Evolutionary conservation across 1,140 invertebrate species (phyloP).

Genomic region (Penaeus japonicus): DNA sequence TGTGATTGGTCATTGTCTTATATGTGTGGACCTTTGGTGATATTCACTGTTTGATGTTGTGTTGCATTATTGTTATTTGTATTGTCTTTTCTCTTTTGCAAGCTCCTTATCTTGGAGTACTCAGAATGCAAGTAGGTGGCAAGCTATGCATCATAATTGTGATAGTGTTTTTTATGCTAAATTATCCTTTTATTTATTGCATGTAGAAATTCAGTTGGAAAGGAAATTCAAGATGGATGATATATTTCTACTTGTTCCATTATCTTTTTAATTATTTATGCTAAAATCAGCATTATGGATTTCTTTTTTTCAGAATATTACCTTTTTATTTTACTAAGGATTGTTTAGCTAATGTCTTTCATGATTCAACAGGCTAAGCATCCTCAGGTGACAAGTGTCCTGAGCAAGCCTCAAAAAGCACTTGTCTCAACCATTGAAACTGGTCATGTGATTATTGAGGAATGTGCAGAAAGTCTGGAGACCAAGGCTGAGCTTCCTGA

Average conservation of each 20-base stretch:
- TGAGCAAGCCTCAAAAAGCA: conserved; percentile 85
- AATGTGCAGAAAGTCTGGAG: conserved; percentile 83
- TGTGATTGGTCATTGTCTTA: neutral
- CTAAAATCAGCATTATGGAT: neutral
- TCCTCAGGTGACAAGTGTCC: conserved; percentile 83
- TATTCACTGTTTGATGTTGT: neutral
- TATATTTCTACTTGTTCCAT: too few relatives aligned
- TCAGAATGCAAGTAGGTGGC: conserved; percentile 57
- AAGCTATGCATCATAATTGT: neutral
- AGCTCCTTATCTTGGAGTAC: conserved; percentile 54
- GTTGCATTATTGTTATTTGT: conserved; percentile 22
- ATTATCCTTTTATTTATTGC: neutral
- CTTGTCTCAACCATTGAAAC: conserved; percentile 87
- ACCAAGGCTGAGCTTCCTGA: conserved; percentile 78
- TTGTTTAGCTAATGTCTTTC: neutral
- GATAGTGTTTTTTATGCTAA: neutral
- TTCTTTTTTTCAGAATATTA: neutral
- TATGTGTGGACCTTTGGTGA: neutral
- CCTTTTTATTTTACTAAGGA: neutral
- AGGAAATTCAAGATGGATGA: neutral
- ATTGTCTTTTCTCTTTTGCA: conserved; percentile 52
- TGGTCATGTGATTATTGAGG: conserved; percentile 84
- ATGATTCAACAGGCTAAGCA: conserved; percentile 76
- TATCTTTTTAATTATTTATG: neutral
- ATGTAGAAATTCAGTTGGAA: neutral